Base-by-base conservation (phyloP, 2,797 vertebrate species). In the Enteromius afrohamiltoni region DNA sequence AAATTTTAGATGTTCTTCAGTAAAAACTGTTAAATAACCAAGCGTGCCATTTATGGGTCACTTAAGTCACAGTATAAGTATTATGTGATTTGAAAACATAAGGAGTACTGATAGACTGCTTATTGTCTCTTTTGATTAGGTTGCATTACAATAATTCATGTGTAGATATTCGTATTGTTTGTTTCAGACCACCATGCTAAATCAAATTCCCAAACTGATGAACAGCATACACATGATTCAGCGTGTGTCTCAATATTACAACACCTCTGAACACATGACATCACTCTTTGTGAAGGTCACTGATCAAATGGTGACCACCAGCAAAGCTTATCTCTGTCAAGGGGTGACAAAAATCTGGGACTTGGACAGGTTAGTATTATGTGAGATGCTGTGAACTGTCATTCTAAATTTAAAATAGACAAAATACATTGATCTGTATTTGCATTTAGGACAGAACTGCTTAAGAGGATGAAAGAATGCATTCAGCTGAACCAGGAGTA, bases 271-370 rank as follows among this genome's bases (percentile, higher is more conserved):
- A 87, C 87, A 84, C 49, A 94, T 95, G 94, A 96, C 94, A 3
- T 94, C 95, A 0, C 94, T 97, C 87, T 95, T 97, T 85, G 93
- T 96, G 42, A 97, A 96, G 90, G 91, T 96, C 89, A 96, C 96
- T 64, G 96, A 96, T 90, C 96, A 96, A 90, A 95, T 96, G 94
- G 93, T 96, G 88, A 91, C 86, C 83, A 94, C 92, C 26, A 95
- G 95, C 90, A 95, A 94, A 88, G 84, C 29, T 0, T 93, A 95
- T 87, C 91, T 97, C 29, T 77, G 42, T 60, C 92, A 94, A 85
- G 95, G 91, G 16, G 93, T 93, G 80, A 87, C 88, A 31, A 93
- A 88, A 76, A 87, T 96, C 88, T 96, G 96, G 96, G 94, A 96
- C 81, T 92, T 93, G 83, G 92, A 93, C 88, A 95, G 95, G 96